A percentile compares a stretch with the other conserved stretches of the same genome.
Conservation (phyloP, 2,888 invertebrate species). For the Drosophila hamatofila region DNA sequence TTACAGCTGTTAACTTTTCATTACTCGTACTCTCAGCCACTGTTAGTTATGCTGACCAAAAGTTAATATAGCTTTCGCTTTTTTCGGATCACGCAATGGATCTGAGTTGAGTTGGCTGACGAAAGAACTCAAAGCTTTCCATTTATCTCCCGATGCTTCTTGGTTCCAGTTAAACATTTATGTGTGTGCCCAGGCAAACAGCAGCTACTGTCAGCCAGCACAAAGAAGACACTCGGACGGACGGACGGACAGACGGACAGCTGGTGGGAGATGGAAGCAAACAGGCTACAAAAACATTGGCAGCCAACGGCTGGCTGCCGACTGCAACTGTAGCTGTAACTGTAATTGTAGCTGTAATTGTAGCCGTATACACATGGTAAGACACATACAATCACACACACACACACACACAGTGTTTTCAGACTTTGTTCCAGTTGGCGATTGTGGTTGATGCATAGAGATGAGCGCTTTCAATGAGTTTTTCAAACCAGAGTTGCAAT, state of each 20-base stretch:
- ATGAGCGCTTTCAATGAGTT: neutral
- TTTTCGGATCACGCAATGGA: constrained; percentile 9
- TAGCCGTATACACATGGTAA: constrained; percentile 23
- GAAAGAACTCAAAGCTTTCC: neutral
- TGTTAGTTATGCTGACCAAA: neutral
- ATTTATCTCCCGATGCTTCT: constrained; percentile 2
- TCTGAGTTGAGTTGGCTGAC: neutral
- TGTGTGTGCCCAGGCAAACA: constrained; percentile 68
- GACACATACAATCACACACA: constrained; percentile 16
- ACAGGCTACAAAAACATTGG: constrained; percentile 54
- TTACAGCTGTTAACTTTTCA: neutral
- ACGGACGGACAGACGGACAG: constrained; percentile 13
- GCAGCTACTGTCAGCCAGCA: constrained; percentile 2
- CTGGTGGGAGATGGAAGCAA: constrained; percentile 32
- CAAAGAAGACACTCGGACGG: neutral
- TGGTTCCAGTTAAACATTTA: constrained; percentile 68
- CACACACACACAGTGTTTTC: constrained; percentile 16
- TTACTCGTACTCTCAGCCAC: neutral
- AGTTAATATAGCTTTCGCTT: neutral
- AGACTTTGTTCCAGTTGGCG: constrained; percentile 11
- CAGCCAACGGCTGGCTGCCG: constrained; percentile 12
- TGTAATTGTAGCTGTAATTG: constrained; percentile 39
- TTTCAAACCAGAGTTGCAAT: neutral
- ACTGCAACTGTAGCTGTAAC: constrained; percentile 34
- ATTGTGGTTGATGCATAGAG: constrained; percentile 13